phyloP scores from a whole-genome alignment of 2,797 vertebrate genomes.

The Micropoecilia bifurca region DNA sequence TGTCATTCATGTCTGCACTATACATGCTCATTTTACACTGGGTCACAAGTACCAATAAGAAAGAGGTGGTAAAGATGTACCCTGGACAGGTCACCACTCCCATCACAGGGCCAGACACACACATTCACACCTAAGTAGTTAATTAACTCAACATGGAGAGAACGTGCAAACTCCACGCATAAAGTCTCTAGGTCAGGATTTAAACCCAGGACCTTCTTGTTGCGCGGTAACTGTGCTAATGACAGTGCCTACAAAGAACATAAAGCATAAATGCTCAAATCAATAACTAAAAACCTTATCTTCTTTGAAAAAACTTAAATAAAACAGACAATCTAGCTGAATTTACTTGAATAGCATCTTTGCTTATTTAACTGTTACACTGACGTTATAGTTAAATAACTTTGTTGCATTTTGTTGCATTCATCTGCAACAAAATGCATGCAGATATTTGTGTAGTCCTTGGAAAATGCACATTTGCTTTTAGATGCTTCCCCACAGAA shows the following conservation, averaged over 20 bases:
- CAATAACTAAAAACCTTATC: conserved; percentile 51
- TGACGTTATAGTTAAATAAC: conserved; percentile 36
- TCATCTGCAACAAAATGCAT: conserved; percentile 40
- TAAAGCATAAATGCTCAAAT: conserved; percentile 58
- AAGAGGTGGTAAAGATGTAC: neutral
- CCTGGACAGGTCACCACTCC: neutral
- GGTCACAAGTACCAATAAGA: neutral
- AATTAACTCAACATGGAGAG: neutral
- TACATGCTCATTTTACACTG: neutral
- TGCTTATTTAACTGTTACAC: conserved; percentile 47
- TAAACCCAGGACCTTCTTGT: neutral
- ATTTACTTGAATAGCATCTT: neutral
- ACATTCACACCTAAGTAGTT: neutral
- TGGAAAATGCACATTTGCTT: conserved; percentile 55
- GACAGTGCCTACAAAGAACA: neutral
- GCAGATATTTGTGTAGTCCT: conserved; percentile 38
- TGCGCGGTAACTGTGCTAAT: neutral
- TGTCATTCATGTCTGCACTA: conserved; percentile 26
- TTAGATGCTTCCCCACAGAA: conserved; percentile 49
- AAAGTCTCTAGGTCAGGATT: neutral
- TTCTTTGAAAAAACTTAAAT: neutral
- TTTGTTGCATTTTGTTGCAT: conserved; percentile 46
- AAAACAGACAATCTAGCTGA: neutral
- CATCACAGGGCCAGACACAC: neutral
- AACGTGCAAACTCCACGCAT: neutral